These are phyloP conservation scores for Lethenteron reissneri DNA, from an alignment of 2,113 vertebrate genomes.

Conservation along the genomic window DNA sequence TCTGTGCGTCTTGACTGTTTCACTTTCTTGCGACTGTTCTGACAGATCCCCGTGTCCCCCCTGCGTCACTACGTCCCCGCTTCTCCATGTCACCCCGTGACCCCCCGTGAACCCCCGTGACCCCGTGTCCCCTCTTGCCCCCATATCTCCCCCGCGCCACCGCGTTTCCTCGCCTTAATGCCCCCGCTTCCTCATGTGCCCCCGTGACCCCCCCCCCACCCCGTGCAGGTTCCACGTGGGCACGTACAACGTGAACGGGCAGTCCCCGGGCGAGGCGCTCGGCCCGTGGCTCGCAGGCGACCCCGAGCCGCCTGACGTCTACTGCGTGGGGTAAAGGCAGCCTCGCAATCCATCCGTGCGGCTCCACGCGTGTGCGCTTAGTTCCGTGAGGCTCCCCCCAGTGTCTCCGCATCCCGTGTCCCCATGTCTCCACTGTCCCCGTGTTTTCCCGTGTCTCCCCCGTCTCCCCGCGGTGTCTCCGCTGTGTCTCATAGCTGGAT, in stretches of 20 bases:
- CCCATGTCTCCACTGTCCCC: too few species aligned
- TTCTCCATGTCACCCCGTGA: background rate
- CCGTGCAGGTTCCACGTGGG: constrained; percentile 60
- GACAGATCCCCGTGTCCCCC: too few species aligned
- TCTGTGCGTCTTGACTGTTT: background rate
- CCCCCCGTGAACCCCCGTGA: background rate
- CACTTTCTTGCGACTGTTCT: background rate
- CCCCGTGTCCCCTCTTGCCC: background rate
- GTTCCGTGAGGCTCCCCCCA: constrained; percentile 10
- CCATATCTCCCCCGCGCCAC: background rate
- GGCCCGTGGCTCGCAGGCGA: constrained; percentile 44
- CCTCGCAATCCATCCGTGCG: too few species aligned
- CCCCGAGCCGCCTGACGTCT: constrained; percentile 51
- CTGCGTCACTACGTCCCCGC: too few species aligned
- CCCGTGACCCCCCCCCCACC: background rate
- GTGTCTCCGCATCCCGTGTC: background rate
- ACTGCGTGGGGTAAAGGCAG: constrained; percentile 54
- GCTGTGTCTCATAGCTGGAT: too few species aligned
- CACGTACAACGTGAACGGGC: constrained; percentile 85
- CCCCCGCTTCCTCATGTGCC: background rate
- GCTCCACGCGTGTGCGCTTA: too few species aligned
- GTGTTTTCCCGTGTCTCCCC: too few species aligned
- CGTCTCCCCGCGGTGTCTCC: too few species aligned
- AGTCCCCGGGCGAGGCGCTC: constrained; percentile 58
- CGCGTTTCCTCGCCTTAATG: background rate